Conservation (phyloP, 2,113 vertebrate species). For the Puma concolor region DNA sequence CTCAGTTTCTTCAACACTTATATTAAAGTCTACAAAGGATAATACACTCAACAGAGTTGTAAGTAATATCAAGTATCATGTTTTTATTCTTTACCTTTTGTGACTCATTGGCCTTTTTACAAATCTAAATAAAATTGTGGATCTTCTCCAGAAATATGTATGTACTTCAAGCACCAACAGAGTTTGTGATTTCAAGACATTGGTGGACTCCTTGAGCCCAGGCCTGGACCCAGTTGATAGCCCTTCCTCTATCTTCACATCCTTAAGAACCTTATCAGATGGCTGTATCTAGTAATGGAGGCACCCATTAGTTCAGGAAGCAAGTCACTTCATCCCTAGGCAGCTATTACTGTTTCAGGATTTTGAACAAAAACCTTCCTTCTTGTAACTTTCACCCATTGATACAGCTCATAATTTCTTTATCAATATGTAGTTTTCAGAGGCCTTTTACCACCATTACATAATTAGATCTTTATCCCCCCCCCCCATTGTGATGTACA, state of each 20-base stretch:
- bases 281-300: neutral
- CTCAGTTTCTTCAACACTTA: neutral
- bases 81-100: neutral
- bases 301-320: neutral
- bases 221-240: neutral
- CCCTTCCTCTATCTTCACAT: neutral
- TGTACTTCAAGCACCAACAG: neutral
- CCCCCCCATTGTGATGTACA: neutral
- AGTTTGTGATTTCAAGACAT: neutral
- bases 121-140: neutral
- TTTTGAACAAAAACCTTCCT: neutral
- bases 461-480: neutral
- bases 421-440: neutral
- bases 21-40: neutral
- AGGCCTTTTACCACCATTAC: neutral
- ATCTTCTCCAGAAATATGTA: neutral
- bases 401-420: neutral
- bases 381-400: neutral
- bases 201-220: too few relatives aligned
- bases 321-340: neutral
- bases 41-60: neutral
- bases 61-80: neutral
- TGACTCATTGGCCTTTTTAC: neutral
- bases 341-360: neutral
- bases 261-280: neutral